Conservation (phyloP, 2,888 invertebrate species). For the Zeuzera pyrina region DNA sequence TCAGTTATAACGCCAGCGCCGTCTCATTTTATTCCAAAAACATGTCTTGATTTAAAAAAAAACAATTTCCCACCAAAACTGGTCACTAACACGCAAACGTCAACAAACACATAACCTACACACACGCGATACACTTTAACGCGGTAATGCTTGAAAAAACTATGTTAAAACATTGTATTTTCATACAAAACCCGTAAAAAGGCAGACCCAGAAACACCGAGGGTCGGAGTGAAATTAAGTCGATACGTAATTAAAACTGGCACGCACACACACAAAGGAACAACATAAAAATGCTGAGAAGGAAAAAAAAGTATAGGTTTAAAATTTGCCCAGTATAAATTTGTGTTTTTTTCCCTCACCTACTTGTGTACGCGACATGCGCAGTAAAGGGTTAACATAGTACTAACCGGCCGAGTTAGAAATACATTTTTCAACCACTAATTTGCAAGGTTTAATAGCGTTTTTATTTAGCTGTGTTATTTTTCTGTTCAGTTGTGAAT, state of each 20-base stretch:
- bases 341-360: conserved; percentile 70
- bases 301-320: conserved; percentile 73
- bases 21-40: conserved; percentile 22
- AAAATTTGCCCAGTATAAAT: conserved; percentile 73
- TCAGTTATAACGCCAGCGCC: too few species aligned
- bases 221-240: conserved; percentile 68
- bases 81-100: conserved; percentile 13
- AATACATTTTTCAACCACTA: neutral
- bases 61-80: conserved; percentile 45
- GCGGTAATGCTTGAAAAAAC: conserved; percentile 13
- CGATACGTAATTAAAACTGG: conserved; percentile 72
- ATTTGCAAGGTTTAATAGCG: neutral
- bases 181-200: conserved; percentile 27
- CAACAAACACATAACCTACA: conserved; percentile 34
- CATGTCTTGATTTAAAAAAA: conserved; percentile 18
- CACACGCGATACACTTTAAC: conserved; percentile 14
- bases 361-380: conserved; percentile 70
- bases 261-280: conserved; percentile 68
- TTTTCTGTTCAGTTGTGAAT: neutral
- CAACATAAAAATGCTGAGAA: conserved; percentile 67
- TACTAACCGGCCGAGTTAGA: conserved; percentile 20
- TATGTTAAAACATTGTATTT: conserved; percentile 16
- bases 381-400: conserved; percentile 66
- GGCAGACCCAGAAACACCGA: conserved; percentile 35
- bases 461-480: conserved; percentile 22